Evolutionary conservation across 2,113 vertebrate genomes (phyloP), one percentile per base, ranked within the genome.

Genomic region (Lagopus muta): DNA sequence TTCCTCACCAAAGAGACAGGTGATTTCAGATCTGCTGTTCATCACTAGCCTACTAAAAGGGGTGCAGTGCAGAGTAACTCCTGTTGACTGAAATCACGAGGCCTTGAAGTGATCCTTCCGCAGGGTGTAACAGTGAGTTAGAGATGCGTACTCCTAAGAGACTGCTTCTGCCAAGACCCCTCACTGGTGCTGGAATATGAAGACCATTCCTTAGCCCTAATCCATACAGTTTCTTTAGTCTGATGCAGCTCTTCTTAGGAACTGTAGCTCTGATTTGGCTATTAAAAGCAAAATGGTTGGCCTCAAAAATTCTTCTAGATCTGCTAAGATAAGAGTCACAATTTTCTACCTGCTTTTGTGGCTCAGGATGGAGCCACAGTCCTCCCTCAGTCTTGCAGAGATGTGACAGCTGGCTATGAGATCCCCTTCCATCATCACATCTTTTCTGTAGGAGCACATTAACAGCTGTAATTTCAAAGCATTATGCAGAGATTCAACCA

Each of bases 381-480:
- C 38, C 10, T 88, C 74, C 58, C 65, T 70, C 34, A 64, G 32
- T 47, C 58, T 50, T 47, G 62, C 27, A 32, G 62, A 55, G 87
- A 82, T 28, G 11, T 0, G 4, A 20, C 86, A 88, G 71, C 75
- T 85, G 88, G 32, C 75, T 69, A 21, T 62, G 40, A 76, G 8
- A 76, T 72, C 38, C 71, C 28, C 32, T 86, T 72, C 79, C 30
- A 16, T 38, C 40, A 6, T 5, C 61, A 30, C 54, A 42, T 61
- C 43, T 82, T 71, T 61, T 55, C 42, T 54, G 0, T 11, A 73
- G 19, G 25, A 79, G 36, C 34, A 47, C 10, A 15, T 60, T 47
- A 71, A 34, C 58, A 72, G 48, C 67, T 88, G 19, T 43, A 70
- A 72, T 95, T 91, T 92, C 79, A 73, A 79, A 90, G 54, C 64